Evolutionary conservation across 2,797 vertebrate species (phyloP).

Genomic region (Nannoperca obscura): DNA sequence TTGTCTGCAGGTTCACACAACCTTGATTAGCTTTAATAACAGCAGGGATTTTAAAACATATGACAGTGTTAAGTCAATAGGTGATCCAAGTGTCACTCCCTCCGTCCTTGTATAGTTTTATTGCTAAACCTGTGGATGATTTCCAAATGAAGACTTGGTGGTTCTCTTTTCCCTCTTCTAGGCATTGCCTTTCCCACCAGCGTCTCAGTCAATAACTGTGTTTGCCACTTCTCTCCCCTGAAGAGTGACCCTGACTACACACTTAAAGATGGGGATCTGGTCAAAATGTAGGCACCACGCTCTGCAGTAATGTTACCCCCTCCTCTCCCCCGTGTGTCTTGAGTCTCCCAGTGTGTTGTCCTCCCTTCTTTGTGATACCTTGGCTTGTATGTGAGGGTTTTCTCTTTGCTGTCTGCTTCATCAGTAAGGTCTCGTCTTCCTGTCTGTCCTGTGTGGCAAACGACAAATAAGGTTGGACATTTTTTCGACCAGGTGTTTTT

Average conservation of each 20-base stretch:
- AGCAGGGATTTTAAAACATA: background rate
- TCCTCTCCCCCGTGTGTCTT: slow-evolving; percentile 44
- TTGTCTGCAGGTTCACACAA: background rate
- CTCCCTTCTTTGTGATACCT: slow-evolving; percentile 44
- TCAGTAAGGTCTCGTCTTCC: slow-evolving; percentile 40
- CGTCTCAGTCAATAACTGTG: slow-evolving; percentile 98
- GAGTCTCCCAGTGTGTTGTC: slow-evolving; percentile 58
- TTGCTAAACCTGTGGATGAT: slow-evolving; percentile 54
- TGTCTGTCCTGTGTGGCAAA: slow-evolving; percentile 69
- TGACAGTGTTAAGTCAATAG: background rate
- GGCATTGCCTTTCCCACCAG: slow-evolving; percentile 98
- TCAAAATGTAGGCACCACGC: slow-evolving; percentile 93
- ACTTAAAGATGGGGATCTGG: slow-evolving; percentile 95
- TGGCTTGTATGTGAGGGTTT: slow-evolving; percentile 37
- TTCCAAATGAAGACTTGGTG: slow-evolving; percentile 72
- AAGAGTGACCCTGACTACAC: slow-evolving; percentile 97
- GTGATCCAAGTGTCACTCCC: slow-evolving; percentile 1
- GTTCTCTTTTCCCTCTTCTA: slow-evolving; percentile 78
- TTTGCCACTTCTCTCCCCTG: slow-evolving; percentile 98
- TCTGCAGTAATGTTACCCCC: slow-evolving; percentile 49
- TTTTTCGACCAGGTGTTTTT: slow-evolving; percentile 22
- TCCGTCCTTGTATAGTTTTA: slow-evolving; percentile 29
- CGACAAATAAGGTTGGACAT: slow-evolving; percentile 58
- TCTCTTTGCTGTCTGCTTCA: slow-evolving; percentile 50
- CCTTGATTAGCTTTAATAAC: background rate